Base-by-base conservation (phyloP, 2,113 vertebrate genomes). In the Dendropsophus ebraccatus region DNA sequence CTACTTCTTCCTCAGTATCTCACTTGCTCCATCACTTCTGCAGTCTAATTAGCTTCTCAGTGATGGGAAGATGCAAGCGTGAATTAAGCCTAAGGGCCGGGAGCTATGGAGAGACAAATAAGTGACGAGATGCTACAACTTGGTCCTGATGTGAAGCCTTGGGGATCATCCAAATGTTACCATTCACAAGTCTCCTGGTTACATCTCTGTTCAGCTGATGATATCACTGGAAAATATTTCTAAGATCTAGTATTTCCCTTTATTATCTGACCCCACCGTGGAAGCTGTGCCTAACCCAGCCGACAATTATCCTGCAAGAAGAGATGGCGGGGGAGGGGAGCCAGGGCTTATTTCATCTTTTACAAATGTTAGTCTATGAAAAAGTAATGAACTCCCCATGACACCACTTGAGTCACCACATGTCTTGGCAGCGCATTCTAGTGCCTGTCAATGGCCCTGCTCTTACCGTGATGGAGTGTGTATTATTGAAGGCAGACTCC, bases 301-400 rank as follows among this genome's bases (percentile, higher is more conserved):
- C 2, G 37, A 14, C 72, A 47, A 28, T 76, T 76, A 28, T 49
- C 28, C 21, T 19, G 67, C 17, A 35, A 30, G 47, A 21, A 9
- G 1, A 35, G 45, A 52, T 13, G 37, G n/a, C 2, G 16, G 56
- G 19, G 56, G 30, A 0, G 35, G 35, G 77, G 23, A 45, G 56
- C 56, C 19, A 10, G 77, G 35, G 77, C 77, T 45, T 62, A 45
- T 62, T 80, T 80, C 56, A 80, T 45, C 35, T 37, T 62, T 62
- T 80, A 80, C 77, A 80, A 80, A 80, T 80, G 77, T 79, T 62
- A 45, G 35, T 41, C 77, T 16, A 62, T 80, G 37, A 62, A 80
- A 28, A 62, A 80, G n/a, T 16, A 62, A 80, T 77, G 23, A 62
- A 25, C 54, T 45, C 35, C 77, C 30, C 77, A 25, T 19, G 78